Evolutionary conservation across 2,888 invertebrate species (phyloP), one percentile per base, ranked within the genome.

Genomic region (Poecilobothrus nobilitatus): DNA sequence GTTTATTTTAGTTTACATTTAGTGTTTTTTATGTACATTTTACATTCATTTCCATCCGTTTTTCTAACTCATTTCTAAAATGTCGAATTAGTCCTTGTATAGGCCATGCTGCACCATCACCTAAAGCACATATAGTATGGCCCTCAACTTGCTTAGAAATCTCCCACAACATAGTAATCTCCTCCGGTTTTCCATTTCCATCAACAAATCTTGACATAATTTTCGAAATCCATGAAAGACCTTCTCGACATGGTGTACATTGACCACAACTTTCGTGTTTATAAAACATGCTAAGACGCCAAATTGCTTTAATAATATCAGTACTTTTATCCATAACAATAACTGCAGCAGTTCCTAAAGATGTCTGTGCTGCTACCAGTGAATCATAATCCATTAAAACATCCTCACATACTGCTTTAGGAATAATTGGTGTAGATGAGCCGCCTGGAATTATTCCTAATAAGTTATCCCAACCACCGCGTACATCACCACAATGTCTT

Each of bases 221-320:
- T 83, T 94, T 92, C 82, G 91, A 89, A 90, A 97, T 92, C 96
- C 96, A 97, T 41, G 87, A 87, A 70, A 92, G 91, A 61, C 98
- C 98, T 84, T 99, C 98, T 71, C 98, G 87, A 80, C 98, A 99
- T 4, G 98, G 98, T 68, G 97, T 98, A 83, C 98, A 99, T 84
- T 98, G 98, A 1, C 98, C 98, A 80, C 98, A 98, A 62, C 95
- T 96, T 84, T 99, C 98, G 81, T 98, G 98, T 79, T 97, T 95
- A 84, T 99, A 99, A 84, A 99, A 99, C 84, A 92, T 90, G 74
- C 94, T 91, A 70, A 99, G 88, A 33, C 98, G 89, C 1, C 95
- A 91, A 78, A 99, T 97, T 21, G 97, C 97, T 81, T 92, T 91
- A 73, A 99, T 92, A 22, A 99, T 88, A 83, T 99, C 98, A 0